Base-by-base conservation (phyloP, 2,888 invertebrate genomes). In the Crepidodera aurea region DNA sequence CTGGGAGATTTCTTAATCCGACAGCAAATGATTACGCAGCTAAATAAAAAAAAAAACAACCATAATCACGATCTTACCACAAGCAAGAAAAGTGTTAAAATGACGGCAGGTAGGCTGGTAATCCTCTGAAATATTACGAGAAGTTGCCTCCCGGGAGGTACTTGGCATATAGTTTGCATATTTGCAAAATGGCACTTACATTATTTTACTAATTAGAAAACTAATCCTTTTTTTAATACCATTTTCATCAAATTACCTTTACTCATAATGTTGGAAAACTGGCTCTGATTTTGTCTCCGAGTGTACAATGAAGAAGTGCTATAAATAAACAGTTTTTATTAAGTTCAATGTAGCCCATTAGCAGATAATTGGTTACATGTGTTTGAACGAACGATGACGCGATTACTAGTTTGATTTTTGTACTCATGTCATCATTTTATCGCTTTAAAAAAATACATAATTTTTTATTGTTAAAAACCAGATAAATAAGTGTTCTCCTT, bases 241-340 rank as follows among this genome's bases (percentile, higher is more conserved):
- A n/a, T n/a, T n/a, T n/a, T n/a, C n/a, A n/a, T n/a, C n/a, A n/a
- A n/a, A n/a, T n/a, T n/a, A n/a, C n/a, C n/a, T n/a, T n/a, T n/a
- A n/a, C n/a, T n/a, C n/a, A n/a, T n/a, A n/a, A n/a, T n/a, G n/a
- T n/a, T n/a, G n/a, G n/a, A n/a, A n/a, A n/a, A n/a, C n/a, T n/a
- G n/a, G n/a, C n/a, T n/a, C n/a, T 25, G 25, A 25, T 25, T 25
- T 25, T 25, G 25, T 4, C 25, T 4, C 3, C 3, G 25, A 29
- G 29, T 60, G 53, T 53, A 53, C 46, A 12, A 34, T 34, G 27
- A 46, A 60, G 34, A 42, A 40, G 34, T 19, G 53, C 60, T 60
- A 60, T 46, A 54, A 60, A 60, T 60, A 60, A 60, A 60, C 54
- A 29, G 22, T 34, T 48, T 60, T 60, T 39, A 60, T 60, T 54